Evolutionary conservation across 2,888 invertebrate genomes (phyloP).

Genomic region (Lasioglossum figueresi): DNA sequence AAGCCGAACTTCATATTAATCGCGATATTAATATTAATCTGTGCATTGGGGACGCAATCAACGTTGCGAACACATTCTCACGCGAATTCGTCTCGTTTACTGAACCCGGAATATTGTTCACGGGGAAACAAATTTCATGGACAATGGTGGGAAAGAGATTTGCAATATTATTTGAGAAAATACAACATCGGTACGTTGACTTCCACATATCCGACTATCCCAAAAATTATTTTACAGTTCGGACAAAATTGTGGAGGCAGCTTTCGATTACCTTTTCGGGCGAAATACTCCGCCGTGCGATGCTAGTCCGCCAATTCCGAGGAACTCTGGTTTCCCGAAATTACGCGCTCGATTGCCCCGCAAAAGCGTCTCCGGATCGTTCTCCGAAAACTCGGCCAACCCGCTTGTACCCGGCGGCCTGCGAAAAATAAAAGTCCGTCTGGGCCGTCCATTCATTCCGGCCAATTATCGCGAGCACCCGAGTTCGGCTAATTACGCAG

Average conservation of each 20-base stretch:
- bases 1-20: background rate
- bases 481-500: constrained; percentile 43
- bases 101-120: background rate
- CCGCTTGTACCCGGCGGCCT: background rate
- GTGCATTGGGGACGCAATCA: constrained; percentile 5
- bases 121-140: background rate
- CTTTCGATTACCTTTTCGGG: background rate
- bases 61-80: background rate
- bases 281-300: background rate
- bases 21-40: constrained; percentile 7
- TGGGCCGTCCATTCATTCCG: constrained; percentile 10
- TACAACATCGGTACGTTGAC: no score
- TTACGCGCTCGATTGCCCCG: constrained; percentile 12
- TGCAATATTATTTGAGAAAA: background rate
- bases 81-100: background rate
- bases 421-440: constrained; percentile 26
- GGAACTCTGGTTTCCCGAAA: background rate
- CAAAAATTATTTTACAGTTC: background rate
- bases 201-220: background rate
- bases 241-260: background rate
- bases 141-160: background rate
- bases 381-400: constrained; percentile 32
- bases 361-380: constrained; percentile 4
- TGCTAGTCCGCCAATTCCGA: background rate
- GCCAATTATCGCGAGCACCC: constrained; percentile 44